Percentiles rank a stretch among this genome's conserved stretches.
These are phyloP conservation scores for Heterotilapia buettikoferi DNA, from an alignment of 2,113 vertebrate species.

Conservation along the genomic window DNA sequence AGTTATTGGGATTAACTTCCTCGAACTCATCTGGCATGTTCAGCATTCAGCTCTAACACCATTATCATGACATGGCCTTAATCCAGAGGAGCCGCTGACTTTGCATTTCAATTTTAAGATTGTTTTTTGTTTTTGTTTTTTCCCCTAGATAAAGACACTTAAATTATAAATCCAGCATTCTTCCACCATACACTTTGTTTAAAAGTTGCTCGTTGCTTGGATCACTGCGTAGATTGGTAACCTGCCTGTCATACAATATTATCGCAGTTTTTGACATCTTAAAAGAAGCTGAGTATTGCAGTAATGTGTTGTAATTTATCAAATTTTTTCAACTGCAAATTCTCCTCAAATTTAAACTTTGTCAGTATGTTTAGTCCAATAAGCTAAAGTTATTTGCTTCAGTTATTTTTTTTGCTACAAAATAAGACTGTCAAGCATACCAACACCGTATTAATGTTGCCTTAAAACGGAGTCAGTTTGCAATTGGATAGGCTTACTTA, in stretches of 20 bases:
- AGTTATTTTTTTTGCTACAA: background rate
- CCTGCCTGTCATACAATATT: background rate
- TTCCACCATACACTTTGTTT: background rate
- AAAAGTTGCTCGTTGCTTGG: background rate
- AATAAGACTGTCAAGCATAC: background rate
- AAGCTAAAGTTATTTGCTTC: background rate
- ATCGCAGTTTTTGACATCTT: background rate
- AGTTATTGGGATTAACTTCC: constrained; percentile 32
- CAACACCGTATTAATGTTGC: background rate
- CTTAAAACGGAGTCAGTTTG: background rate
- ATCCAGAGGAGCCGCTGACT: background rate
- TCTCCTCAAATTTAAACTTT: background rate
- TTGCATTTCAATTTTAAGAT: background rate
- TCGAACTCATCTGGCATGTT: background rate
- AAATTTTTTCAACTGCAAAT: background rate
- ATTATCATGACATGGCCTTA: background rate
- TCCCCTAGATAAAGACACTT: background rate
- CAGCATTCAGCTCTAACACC: background rate
- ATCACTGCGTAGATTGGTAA: background rate
- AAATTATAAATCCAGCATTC: background rate
- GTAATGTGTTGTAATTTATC: background rate
- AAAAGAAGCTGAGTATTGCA: background rate
- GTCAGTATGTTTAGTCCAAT: background rate
- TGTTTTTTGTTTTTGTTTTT: background rate
- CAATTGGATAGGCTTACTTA: background rate